Conservation (phyloP, 2,888 invertebrate species). For the Scaptomyza tumidula region DNA sequence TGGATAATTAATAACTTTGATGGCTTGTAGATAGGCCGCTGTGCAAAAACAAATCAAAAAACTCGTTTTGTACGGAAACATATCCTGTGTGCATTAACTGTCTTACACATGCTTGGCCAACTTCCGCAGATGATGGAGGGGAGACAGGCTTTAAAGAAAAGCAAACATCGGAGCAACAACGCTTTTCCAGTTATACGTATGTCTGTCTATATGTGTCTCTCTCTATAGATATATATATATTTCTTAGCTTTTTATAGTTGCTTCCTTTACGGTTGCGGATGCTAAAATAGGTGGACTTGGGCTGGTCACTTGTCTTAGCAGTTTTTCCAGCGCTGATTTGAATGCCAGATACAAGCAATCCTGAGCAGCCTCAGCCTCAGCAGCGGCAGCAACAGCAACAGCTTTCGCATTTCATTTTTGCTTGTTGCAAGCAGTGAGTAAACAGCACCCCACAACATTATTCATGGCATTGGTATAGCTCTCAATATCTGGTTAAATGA, state of each 20-base stretch:
- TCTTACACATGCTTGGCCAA: slow-evolving; percentile 81
- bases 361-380: slow-evolving; percentile 37
- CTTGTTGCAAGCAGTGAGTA: slow-evolving; percentile 28
- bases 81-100: slow-evolving; percentile 82
- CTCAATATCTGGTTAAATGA: slow-evolving; percentile 73
- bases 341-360: slow-evolving; percentile 71
- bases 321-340: slow-evolving; percentile 74
- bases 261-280: slow-evolving; percentile 67
- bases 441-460: slow-evolving; percentile 58
- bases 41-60: slow-evolving; percentile 26
- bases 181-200: slow-evolving; percentile 58
- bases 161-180: slow-evolving; percentile 4
- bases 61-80: slow-evolving; percentile 71
- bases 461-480: slow-evolving; percentile 31
- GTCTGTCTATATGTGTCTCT: slow-evolving; percentile 31
- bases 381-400: slow-evolving; percentile 37
- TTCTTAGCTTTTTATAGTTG: slow-evolving; percentile 29
- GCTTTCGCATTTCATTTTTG: slow-evolving; percentile 78
- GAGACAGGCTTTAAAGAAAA: slow-evolving; percentile 23
- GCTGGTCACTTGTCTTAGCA: slow-evolving; percentile 50
- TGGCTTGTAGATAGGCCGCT: slow-evolving; percentile 43
- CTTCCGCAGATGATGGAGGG: slow-evolving; percentile 72
- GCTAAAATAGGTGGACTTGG: slow-evolving; percentile 76
- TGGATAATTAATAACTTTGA: slow-evolving; percentile 75
- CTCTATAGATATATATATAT: slow-evolving; percentile 23